Conservation (phyloP, 2,113 vertebrate genomes). For the Hippocampus barbouri region DNA sequence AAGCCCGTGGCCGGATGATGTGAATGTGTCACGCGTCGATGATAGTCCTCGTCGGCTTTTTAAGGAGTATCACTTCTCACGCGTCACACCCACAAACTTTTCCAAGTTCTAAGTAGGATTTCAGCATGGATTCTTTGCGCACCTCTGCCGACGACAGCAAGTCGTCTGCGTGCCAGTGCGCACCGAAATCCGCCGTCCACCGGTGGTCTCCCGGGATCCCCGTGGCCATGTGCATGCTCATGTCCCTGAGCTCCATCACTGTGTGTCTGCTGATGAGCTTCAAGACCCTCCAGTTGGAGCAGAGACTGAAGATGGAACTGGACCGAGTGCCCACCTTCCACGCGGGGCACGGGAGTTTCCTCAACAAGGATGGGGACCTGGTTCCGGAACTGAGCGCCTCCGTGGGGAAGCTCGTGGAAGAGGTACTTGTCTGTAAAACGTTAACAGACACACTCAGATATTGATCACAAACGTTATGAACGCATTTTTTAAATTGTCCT, state of each 20-base stretch:
- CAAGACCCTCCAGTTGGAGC: slow-evolving; percentile 81
- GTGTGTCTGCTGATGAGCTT: slow-evolving; percentile 82
- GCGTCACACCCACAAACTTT: background rate
- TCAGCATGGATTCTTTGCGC: slow-evolving; percentile 59
- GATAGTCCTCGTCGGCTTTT: background rate
- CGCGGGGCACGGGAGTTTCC: slow-evolving; percentile 45
- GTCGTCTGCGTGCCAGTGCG: slow-evolving; percentile 47
- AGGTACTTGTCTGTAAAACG: slow-evolving; percentile 68
- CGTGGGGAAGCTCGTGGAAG: slow-evolving; percentile 77
- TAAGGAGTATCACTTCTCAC: background rate
- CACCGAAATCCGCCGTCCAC: slow-evolving; percentile 39
- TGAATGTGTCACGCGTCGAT: slow-evolving; percentile 3
- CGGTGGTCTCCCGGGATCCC: slow-evolving; percentile 62
- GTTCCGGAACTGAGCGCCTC: slow-evolving; percentile 72
- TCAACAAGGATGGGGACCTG: slow-evolving; percentile 65
- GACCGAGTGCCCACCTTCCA: slow-evolving; percentile 58
- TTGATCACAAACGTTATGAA: background rate
- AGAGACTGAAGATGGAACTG: slow-evolving; percentile 76
- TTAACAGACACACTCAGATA: background rate
- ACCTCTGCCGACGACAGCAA: slow-evolving; percentile 49
- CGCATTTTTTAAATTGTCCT: no score
- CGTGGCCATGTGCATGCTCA: slow-evolving; percentile 72
- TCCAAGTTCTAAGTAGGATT: slow-evolving; percentile 18
- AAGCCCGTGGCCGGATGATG: background rate
- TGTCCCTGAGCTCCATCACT: slow-evolving; percentile 76